These are phyloP conservation scores for Siniperca undulata DNA, from an alignment of 2,797 vertebrate species.

Conservation along the genomic window DNA sequence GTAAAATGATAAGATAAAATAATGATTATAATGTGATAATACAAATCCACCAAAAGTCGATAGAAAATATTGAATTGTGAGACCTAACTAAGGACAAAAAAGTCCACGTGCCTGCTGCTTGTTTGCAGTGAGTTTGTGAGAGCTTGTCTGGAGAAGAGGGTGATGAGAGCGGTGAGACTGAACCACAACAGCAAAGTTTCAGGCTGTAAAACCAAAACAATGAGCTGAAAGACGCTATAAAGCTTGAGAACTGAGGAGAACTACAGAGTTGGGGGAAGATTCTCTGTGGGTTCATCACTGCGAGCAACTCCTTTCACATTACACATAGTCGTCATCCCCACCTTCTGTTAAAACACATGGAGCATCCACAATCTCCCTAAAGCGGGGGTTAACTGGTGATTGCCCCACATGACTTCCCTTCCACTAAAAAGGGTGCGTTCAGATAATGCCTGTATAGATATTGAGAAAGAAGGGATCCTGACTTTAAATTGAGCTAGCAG, in stretches of 20 bases:
- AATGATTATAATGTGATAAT: too few relatives aligned
- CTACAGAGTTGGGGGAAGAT: background rate
- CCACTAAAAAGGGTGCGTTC: background rate
- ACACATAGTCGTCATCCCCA: background rate
- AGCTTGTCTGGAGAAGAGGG: too few relatives aligned
- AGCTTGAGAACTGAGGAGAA: background rate
- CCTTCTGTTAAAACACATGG: background rate
- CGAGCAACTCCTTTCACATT: background rate
- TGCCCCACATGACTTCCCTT: background rate
- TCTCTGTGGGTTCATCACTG: background rate
- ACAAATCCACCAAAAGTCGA: too few relatives aligned
- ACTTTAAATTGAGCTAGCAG: background rate
- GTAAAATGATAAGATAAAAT: too few relatives aligned
- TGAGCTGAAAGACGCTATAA: background rate
- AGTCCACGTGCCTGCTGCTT: too few relatives aligned
- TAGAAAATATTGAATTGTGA: too few relatives aligned
- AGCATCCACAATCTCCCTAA: background rate
- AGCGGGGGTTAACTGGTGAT: conserved; percentile 8
- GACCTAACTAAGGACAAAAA: too few relatives aligned
- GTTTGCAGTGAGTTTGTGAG: too few relatives aligned
- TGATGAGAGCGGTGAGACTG: background rate
- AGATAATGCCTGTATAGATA: background rate
- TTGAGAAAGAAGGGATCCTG: background rate
- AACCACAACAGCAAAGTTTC: background rate
- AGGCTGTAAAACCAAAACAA: background rate